These are phyloP conservation scores for Zosterops borbonicus DNA, from an alignment of 2,113 vertebrate species.

Conservation along the genomic window DNA sequence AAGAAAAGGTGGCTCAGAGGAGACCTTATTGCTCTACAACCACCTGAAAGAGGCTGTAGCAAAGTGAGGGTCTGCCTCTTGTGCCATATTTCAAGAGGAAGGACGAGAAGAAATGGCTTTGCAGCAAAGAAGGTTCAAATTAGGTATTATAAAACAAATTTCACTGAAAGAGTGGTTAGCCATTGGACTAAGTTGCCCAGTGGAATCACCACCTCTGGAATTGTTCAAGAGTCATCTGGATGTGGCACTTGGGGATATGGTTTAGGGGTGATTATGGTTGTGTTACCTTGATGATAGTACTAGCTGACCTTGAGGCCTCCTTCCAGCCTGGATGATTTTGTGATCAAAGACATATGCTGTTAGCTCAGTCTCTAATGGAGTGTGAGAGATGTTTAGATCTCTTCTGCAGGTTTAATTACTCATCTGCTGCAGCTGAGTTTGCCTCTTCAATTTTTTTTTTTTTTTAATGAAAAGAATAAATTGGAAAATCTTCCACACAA, in stretches of 20 bases:
- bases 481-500: background rate
- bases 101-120: background rate
- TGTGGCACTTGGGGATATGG: background rate
- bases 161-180: background rate
- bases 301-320: background rate
- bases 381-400: background rate
- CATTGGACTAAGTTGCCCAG: background rate
- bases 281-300: background rate
- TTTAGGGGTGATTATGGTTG: background rate
- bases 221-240: fast-evolving
- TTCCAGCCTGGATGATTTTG: background rate
- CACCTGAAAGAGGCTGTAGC: background rate
- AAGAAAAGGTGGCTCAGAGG: background rate
- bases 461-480: background rate
- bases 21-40: background rate
- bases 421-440: background rate
- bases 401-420: background rate
- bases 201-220: background rate
- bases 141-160: background rate
- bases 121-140: background rate
- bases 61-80: background rate
- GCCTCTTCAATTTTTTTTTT: background rate
- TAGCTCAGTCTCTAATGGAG: background rate
- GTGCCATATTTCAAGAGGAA: background rate
- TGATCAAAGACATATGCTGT: background rate